These are phyloP conservation scores for Sphyrna mokarran DNA, from an alignment of 2,113 vertebrate genomes.

Conservation along the genomic window DNA sequence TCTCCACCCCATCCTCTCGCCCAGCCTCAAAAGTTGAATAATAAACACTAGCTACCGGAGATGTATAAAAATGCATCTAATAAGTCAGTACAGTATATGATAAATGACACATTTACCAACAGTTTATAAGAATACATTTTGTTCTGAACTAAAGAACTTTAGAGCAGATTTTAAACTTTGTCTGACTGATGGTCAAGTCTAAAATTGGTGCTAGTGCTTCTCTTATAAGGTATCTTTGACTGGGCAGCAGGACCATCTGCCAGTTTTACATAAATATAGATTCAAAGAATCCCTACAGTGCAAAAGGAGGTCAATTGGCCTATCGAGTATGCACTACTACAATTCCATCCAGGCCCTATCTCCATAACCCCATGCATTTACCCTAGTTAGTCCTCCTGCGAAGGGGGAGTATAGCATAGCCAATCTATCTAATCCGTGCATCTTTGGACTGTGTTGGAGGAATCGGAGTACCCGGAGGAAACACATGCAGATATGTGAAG, in stretches of 20 bases:
- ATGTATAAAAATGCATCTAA: neutral
- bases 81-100: neutral
- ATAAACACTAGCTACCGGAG: neutral
- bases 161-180: neutral
- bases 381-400: too few relatives aligned
- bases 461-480: too few relatives aligned
- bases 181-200: neutral
- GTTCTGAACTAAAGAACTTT: neutral
- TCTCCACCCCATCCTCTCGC: neutral
- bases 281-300: too few relatives aligned
- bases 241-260: neutral
- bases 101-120: neutral
- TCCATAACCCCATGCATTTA: too few relatives aligned
- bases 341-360: too few relatives aligned
- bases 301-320: too few relatives aligned
- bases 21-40: too few relatives aligned
- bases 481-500: too few relatives aligned
- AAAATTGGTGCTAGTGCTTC: neutral
- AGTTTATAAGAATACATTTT: neutral
- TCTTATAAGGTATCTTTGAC: neutral
- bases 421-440: too few relatives aligned
- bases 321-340: too few relatives aligned
- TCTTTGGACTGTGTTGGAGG: too few relatives aligned
- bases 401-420: too few relatives aligned
- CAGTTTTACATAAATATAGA: neutral